Base-by-base conservation (phyloP, 1,140 invertebrate genomes). In the Coenobita brevimanus region DNA sequence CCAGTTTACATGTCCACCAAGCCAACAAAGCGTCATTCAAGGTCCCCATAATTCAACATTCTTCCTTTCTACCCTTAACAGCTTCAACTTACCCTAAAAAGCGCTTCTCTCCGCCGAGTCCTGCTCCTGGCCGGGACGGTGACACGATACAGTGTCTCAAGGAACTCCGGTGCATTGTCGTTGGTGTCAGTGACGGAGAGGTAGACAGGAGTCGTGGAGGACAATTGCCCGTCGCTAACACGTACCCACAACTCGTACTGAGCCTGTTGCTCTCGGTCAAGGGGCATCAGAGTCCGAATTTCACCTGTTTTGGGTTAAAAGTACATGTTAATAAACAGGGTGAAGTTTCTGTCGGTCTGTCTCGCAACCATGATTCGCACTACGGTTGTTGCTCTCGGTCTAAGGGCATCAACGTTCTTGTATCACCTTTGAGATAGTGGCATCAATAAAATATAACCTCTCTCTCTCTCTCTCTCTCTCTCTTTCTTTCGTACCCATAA, bases 121-220 rank as follows among this genome's bases (percentile, higher is more conserved):
- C 62, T 89, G 36, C 60, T 75, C 33, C 87, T 62, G 3, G 89
- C 54, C 15, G 86, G 86, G 13, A 98, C 95, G 73, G 91, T 86
- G 21, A 97, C 96, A 30, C 92, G 91, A 50, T 91, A 89, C 4
- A 88, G 24, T 1, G 46, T 27, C 60, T 69, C 91, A 88, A 91
- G 90, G 90, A 99, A 99, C 57, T 93, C 94, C 0, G 98, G 98
- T 0, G 96, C 94, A 91, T 98, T 97, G 92, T 99, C 98, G 91
- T 99, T 99, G 38, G 97, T 95, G 92, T 99, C 98, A 90, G 97
- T 95, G 0, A 99, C 95, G 0, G 94, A 94, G 30, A 94, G 90
- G 90, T 93, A 93, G 43, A 94, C 91, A 50, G 92, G 89, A 15
- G 94, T 91, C 41, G 90, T 88, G 6, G 92, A 99, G 95, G 95